Evolutionary conservation across 2,797 vertebrate genomes (phyloP).

Genomic region (Arrhamphus sclerolepis): DNA sequence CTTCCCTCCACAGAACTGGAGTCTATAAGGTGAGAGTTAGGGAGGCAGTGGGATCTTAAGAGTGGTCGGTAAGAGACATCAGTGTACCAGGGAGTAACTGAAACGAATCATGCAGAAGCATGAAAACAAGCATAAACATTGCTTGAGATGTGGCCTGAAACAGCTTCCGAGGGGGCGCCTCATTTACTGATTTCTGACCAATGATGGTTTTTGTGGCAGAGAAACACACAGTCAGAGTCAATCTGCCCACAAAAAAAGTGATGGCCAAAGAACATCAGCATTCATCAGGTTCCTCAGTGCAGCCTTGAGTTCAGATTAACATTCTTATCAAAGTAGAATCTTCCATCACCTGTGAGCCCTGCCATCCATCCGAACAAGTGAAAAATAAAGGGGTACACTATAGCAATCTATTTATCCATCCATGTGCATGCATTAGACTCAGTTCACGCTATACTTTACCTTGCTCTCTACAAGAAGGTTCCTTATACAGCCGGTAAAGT

Average conservation of each 20-base stretch:
- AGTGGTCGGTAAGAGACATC: too few relatives aligned
- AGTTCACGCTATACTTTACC: conserved; percentile 63
- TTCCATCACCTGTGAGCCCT: conserved; percentile 5
- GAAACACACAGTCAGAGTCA: background rate
- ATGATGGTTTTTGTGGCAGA: background rate
- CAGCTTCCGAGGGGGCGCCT: too few relatives aligned
- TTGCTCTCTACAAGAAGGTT: conserved; percentile 86
- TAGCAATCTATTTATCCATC: conserved; percentile 8
- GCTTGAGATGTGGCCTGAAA: too few relatives aligned
- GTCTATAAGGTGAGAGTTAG: too few relatives aligned
- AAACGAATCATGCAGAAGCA: too few relatives aligned
- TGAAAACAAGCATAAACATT: too few relatives aligned
- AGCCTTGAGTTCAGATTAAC: conserved; percentile 42
- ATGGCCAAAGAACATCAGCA: conserved; percentile 21
- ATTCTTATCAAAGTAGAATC: conserved; percentile 43
- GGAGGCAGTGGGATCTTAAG: too few relatives aligned
- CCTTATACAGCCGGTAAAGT: conserved; percentile 84
- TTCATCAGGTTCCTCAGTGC: conserved; percentile 29
- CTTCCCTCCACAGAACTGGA: too few relatives aligned
- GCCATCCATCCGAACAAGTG: conserved; percentile 25
- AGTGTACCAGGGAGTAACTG: too few relatives aligned
- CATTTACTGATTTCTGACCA: background rate
- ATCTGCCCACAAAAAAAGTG: conserved; percentile 13
- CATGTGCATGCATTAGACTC: background rate
- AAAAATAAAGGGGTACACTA: conserved; percentile 27